Base-by-base conservation (phyloP, 2,888 invertebrate genomes). In the Dryobotodes eremita region DNA sequence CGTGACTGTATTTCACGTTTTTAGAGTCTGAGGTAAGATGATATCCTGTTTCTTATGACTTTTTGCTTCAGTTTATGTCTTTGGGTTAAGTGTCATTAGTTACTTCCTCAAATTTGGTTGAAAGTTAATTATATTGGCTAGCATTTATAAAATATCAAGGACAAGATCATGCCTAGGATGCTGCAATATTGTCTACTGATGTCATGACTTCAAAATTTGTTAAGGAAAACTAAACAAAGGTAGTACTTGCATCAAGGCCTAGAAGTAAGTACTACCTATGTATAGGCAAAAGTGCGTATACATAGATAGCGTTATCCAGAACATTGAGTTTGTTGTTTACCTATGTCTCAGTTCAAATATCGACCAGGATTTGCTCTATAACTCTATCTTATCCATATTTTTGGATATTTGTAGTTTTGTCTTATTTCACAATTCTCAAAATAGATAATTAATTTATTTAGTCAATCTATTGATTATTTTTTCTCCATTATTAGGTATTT, bases 1-100 rank as follows among this genome's bases (percentile, higher is more conserved):
- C 77, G 75, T 85, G 86, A 79, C 71, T 76, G 17, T 75, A 55
- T 20, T 78, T 79, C 79, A 77, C 69, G 85, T 68, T 80, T 65
- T 79, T 66, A 68, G 10, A 11, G 17, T 26, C 31, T 53, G 68
- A 65, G 61, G 61, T 68, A 26, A 79, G 46, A 76, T 71, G 7
- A 74, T 69, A 85, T 85, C 80, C 75, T 80, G 80, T 77, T 74
- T 75, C 57, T 68, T 75, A 42, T 50, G 42, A 31, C 59, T 62
- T 68, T 70, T 79, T 72, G 20, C 55, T 72, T n/a, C n/a, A 42
- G 42, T 62, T 48, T n/a, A 42, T 65, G 5, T 48, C 48, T 68
- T 59, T 55, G 36, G 53, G 31, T 48, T 71, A 31, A 61, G 17
- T 62, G 48, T 70, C 26, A 73, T 62, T 26, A n/a, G 10, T 10